These are phyloP conservation scores for Clanis bilineata DNA, from an alignment of 2,888 invertebrate species.

Conservation along the genomic window DNA sequence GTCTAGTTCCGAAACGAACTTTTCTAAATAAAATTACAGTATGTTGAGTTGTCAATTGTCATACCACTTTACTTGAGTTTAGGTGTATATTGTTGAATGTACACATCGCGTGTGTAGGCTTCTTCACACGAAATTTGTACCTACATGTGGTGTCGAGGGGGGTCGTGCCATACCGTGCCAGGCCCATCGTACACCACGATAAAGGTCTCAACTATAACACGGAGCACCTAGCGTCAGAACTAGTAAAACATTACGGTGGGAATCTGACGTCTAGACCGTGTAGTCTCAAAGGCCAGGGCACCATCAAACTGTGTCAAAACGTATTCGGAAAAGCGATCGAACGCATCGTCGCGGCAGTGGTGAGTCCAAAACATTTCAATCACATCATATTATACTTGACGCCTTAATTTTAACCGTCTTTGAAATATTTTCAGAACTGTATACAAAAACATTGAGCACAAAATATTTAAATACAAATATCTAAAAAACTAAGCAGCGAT, in stretches of 20 bases:
- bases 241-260: conserved; percentile 64
- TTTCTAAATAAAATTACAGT: neutral
- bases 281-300: conserved; percentile 27
- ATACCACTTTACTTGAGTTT: neutral
- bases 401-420: neutral
- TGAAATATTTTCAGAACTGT: neutral
- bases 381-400: neutral
- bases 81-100: neutral
- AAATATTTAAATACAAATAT: too few species aligned
- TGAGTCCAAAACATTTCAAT: conserved; percentile 32
- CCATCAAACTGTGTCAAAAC: conserved; percentile 49
- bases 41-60: neutral
- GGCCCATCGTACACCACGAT: conserved; percentile 59
- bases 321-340: conserved; percentile 41
- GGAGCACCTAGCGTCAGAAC: conserved; percentile 71
- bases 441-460: too few species aligned
- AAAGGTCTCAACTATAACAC: conserved; percentile 74
- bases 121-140: conserved; percentile 57
- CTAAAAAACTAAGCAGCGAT: too few species aligned
- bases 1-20: too few species aligned
- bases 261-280: conserved; percentile 50
- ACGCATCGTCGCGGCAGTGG: conserved; percentile 47
- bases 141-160: conserved; percentile 68
- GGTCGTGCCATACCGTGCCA: conserved; percentile 78
- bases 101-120: conserved; percentile 46